Base-by-base conservation (phyloP, 2,113 vertebrate species). In the Mungos mungo region DNA sequence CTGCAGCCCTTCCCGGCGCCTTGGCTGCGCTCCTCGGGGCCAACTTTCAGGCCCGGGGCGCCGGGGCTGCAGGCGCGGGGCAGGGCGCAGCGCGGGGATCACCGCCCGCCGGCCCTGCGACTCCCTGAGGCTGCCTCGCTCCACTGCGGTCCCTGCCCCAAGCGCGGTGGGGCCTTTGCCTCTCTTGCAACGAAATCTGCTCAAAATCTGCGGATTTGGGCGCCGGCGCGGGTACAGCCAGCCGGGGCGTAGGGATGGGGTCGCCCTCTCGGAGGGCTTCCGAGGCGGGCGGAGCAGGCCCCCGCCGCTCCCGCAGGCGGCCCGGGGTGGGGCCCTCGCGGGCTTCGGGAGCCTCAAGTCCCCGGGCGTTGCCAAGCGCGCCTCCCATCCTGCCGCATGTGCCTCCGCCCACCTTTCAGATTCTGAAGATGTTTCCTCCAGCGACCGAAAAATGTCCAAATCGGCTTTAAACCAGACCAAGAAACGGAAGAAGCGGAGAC, bases 401-500 rank as follows among this genome's bases (percentile, higher is more conserved):
- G 93, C 88, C 97, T 86, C 98, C 81, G 94, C 80, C 76, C 54
- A 98, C 97, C 98, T 97, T 97, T 52, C 98, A 99, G 99, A 99
- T 98, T 99, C 99, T 9, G 99, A 99, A 69, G 99, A 99, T 98
- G 99, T 99, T 77, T 99, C 99, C 82, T 99, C 99, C 94, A 99
- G 99, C 97, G 99, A 99, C 98, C 98, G 99, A 65, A 99, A 99
- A 99, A 98, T 99, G 97, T 99, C 99, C 79, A 99, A 99, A 98
- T 99, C 99, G 29, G 99, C 99, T 91, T 97, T 99, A 98, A 99
- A 98, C 97, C 99, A 99, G 98, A 99, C 99, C 98, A 99, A 99
- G 98, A 99, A 99, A 98, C 99, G 99, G 87, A 99, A 99, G 99
- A 99, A 99, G 98, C 99, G 99, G 97, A 98, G 99, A 38, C 99